Evolutionary conservation across 2,113 vertebrate species (phyloP), one percentile per base, ranked within the genome.

Genomic region (Speoplatyrhinus poulsoni): DNA sequence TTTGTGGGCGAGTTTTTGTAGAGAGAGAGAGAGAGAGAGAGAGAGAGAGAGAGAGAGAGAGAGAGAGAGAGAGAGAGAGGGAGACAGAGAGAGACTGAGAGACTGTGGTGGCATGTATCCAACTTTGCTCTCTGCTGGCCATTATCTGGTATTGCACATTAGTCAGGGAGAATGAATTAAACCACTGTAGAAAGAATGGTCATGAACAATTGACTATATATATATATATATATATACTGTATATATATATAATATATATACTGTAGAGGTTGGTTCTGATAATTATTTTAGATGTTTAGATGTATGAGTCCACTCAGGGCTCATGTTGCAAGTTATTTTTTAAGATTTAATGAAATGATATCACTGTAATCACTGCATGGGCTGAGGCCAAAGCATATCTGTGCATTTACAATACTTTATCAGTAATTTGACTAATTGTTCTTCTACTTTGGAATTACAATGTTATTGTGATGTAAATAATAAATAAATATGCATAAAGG

Each of bases 41-140:
- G 54, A 26, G 4, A 17, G 58, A 36, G 12, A 9, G 58, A 41
- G 7, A 36, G 58, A 36, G 26, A 41, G 58, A 46, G 7, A 41
- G 36, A 46, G 26, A 41, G 58, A 60, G 6, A 60, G 58, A 60
- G 26, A 46, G 58, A 46, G 2, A 46, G 33, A 15, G 26, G 33
- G 33, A 60, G 26, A 33, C 3, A 9, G 33, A 32, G 54, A 67
- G 46, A 36, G 2, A 3, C n/a, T n/a, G 4, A 6, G 3, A 9
- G 12, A 5, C n/a, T 67, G 49, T 41, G 9, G 56, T 76, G 65
- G 65, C 62, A 71, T 72, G 82, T 83, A 73, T 79, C 75, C 73
- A 86, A 83, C 82, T 86, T 85, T 87, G 85, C 87, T 75, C 85
- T 86, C 88, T 90, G 80, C 79, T 89, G 90, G 88, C 52, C 56